Conservation (phyloP, 2,113 vertebrate species). For the Tragelaphus imberbis region DNA sequence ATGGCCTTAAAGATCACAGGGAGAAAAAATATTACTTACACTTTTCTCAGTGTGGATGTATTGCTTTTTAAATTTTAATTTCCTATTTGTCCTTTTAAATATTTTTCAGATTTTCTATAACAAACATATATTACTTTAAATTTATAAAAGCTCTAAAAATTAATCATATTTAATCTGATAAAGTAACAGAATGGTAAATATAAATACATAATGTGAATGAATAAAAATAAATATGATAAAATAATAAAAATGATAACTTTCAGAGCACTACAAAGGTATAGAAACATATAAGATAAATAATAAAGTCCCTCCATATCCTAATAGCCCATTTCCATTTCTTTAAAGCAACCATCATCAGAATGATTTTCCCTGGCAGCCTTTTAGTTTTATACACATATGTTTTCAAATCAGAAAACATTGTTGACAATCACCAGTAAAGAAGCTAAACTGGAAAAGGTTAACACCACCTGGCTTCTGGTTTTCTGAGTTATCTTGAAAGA, state of each 20-base stretch:
- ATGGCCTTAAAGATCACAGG: background rate
- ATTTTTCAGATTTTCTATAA: background rate
- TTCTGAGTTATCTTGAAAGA: background rate
- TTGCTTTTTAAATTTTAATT: slow-evolving; percentile 28
- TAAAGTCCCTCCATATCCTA: background rate
- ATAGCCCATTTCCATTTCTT: background rate
- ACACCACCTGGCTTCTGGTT: background rate
- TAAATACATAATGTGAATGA: background rate
- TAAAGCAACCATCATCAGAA: background rate
- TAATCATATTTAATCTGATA: background rate
- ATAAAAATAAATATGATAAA: background rate
- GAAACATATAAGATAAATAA: slow-evolving; percentile 12
- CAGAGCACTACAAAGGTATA: background rate
- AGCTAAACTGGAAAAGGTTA: background rate
- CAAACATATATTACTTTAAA: background rate
- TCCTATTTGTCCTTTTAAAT: background rate
- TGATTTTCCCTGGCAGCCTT: background rate
- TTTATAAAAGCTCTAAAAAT: slow-evolving; percentile 2
- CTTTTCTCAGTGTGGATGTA: background rate
- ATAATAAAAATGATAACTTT: background rate
- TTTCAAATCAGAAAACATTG: slow-evolving; percentile 21
- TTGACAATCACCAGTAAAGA: background rate
- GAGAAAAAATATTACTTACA: background rate
- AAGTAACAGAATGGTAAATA: background rate
- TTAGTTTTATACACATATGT: background rate